Evolutionary conservation across 2,113 vertebrate genomes (phyloP).

Genomic region (Gymnorhina tibicen): DNA sequence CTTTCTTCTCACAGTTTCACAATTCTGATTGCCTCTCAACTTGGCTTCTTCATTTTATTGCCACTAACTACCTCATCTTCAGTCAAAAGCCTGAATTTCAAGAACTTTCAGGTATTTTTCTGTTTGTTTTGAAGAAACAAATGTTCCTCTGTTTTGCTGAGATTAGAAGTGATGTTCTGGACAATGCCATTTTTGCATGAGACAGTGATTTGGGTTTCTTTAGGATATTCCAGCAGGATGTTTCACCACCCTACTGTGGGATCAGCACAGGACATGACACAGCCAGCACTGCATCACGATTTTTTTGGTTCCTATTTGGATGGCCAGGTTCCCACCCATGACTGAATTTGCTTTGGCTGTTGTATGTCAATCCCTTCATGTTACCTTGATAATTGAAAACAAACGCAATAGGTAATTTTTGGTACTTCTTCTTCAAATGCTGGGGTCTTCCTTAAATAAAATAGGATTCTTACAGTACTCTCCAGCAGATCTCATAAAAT

Average conservation of each 20-base stretch:
- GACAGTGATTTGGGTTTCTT: neutral
- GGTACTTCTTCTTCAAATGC: neutral
- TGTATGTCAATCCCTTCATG: neutral
- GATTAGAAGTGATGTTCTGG: neutral
- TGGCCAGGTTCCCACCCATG: neutral
- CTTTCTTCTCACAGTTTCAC: slow-evolving; percentile 81
- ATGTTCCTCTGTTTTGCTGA: neutral
- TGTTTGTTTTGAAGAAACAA: neutral
- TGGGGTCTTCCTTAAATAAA: neutral
- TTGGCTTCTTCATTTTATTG: slow-evolving; percentile 98
- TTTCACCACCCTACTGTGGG: neutral
- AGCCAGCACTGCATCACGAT: neutral
- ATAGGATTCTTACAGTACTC: neutral
- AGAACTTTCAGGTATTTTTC: slow-evolving; percentile 89
- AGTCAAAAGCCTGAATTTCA: slow-evolving; percentile 96
- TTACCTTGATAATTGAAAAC: neutral
- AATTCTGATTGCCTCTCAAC: slow-evolving; percentile 92
- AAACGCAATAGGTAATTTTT: neutral
- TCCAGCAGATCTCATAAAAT: neutral
- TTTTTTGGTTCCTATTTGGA: neutral
- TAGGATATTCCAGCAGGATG: neutral
- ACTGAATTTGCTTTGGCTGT: neutral
- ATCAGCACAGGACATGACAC: neutral
- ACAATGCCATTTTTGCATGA: neutral
- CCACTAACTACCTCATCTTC: slow-evolving; percentile 98